phyloP scores from a whole-genome alignment of 1,140 invertebrate species.

The Brachionus paranguensis region DNA sequence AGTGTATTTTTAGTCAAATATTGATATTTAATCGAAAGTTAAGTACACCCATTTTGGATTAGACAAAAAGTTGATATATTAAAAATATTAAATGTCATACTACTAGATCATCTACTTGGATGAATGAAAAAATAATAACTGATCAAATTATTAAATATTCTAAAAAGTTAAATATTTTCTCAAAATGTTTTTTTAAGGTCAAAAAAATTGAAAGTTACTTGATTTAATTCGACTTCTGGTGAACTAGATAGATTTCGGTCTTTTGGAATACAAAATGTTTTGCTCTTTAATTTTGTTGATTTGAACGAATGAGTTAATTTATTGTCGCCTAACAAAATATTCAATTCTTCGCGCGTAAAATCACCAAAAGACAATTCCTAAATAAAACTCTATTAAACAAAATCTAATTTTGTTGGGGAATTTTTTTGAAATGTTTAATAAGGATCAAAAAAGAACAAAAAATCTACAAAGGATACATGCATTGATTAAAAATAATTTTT shows the following conservation, averaged over 20 bases:
- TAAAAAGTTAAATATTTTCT: too few relatives aligned
- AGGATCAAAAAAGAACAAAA: too few relatives aligned
- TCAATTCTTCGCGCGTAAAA: slow-evolving; percentile 34
- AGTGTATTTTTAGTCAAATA: neutral
- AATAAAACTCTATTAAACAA: neutral
- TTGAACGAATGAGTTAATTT: neutral
- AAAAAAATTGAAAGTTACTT: neutral
- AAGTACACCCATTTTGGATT: neutral
- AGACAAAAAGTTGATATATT: neutral
- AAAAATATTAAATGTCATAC: neutral
- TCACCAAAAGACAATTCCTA: slow-evolving; percentile 33
- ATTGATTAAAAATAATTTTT: neutral
- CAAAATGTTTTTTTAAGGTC: neutral
- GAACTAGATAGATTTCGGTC: neutral
- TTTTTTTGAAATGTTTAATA: neutral
- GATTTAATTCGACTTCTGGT: neutral
- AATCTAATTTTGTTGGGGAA: neutral
- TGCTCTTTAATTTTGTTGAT: neutral
- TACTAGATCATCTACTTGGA: neutral
- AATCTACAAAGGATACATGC: too few relatives aligned
- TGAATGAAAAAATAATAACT: too few relatives aligned
- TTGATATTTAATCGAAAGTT: neutral
- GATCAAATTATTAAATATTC: too few relatives aligned
- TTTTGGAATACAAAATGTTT: neutral
- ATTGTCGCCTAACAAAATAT: neutral